phyloP scores from a whole-genome alignment of 1,140 invertebrate genomes.

The Drosophila subobscura region DNA sequence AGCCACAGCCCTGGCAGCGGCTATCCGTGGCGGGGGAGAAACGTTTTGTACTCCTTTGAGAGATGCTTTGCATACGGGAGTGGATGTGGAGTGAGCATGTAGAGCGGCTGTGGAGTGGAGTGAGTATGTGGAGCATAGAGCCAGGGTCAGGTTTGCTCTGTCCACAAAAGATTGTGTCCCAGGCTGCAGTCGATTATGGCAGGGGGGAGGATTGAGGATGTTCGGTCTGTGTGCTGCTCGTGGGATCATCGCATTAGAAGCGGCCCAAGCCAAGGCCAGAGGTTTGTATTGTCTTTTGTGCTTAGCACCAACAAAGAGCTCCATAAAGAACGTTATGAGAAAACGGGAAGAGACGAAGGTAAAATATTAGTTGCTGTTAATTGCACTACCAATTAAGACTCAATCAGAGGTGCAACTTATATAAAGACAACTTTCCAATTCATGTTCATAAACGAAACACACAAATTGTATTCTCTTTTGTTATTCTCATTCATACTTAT shows the following conservation, averaged over 20 bases:
- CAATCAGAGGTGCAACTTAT: too few relatives aligned
- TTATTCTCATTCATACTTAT: too few relatives aligned
- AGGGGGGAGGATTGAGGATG: background rate
- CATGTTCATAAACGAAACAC: too few relatives aligned
- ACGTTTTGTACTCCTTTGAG: constrained; percentile 62
- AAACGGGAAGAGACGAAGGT: too few relatives aligned
- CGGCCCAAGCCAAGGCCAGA: background rate
- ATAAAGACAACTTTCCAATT: too few relatives aligned
- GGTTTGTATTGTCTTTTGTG: background rate
- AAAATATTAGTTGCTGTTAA: too few relatives aligned
- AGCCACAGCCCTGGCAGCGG: constrained; percentile 7
- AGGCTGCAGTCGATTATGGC: constrained; percentile 17
- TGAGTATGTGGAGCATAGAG: background rate
- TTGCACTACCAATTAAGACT: too few relatives aligned
- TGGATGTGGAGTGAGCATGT: constrained; percentile 7
- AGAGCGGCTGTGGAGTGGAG: background rate
- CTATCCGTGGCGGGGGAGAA: constrained; percentile 31
- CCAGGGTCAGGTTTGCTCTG: background rate
- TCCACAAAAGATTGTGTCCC: constrained; percentile 41
- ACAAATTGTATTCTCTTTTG: too few relatives aligned
- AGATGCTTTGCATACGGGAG: constrained; percentile 66
- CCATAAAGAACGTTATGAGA: too few relatives aligned
- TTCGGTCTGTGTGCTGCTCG: background rate
- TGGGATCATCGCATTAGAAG: constrained; percentile 22
- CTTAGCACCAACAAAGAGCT: too few relatives aligned